Conservation (phyloP, 92 coral and sea anemone species). For the Hydrozoanthus gracilis region DNA sequence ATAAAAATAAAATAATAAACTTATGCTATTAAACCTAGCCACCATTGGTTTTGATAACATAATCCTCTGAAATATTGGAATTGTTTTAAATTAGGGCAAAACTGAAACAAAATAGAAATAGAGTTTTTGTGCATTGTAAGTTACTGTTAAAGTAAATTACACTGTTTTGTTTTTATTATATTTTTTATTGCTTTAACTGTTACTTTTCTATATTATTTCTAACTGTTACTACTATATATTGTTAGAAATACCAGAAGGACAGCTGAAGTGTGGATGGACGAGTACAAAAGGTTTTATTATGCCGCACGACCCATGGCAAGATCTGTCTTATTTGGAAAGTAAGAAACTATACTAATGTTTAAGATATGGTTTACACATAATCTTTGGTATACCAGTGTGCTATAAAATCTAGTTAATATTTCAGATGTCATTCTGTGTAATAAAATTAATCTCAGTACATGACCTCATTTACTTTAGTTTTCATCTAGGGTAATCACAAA, state of each 20-base stretch:
- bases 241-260: slow-evolving; percentile 94
- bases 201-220: not conserved
- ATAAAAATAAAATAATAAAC: not conserved
- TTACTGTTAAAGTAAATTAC: too few species aligned
- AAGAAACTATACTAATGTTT: slow-evolving; percentile 1
- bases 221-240: not conserved
- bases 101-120: too few species aligned
- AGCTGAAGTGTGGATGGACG: slow-evolving; percentile 99
- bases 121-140: too few species aligned
- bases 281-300: slow-evolving; percentile 91
- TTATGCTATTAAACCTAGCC: not conserved
- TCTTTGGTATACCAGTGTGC: not conserved
- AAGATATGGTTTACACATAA: not conserved
- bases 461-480: too few species aligned
- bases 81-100: too few species aligned
- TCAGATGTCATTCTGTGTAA: too few species aligned
- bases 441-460: too few species aligned
- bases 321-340: slow-evolving; percentile 87
- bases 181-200: not conserved
- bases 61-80: not conserved
- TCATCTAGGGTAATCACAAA: too few species aligned
- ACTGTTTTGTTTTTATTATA: too few species aligned
- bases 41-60: not conserved
- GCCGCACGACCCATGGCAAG: slow-evolving; percentile 95
- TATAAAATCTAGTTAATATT: too few species aligned